A percentile compares a stretch with the other conserved stretches of the same genome.
phyloP scores from a whole-genome alignment of 2,888 invertebrate genomes.

The Chrysomela aeneicollis region DNA sequence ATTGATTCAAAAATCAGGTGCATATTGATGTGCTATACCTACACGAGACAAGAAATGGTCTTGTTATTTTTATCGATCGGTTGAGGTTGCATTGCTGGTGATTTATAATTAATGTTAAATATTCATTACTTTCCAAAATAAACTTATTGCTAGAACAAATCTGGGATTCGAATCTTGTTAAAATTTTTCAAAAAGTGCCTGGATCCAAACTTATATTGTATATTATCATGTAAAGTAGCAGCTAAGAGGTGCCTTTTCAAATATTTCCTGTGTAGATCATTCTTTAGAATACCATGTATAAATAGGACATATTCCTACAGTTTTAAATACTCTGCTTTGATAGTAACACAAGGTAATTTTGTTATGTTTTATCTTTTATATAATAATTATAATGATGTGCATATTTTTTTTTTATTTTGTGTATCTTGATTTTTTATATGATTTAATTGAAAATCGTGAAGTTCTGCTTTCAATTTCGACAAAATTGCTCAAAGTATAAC shows the following conservation, averaged over 20 bases:
- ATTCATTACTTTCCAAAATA: too few species aligned
- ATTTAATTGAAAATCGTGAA: constrained; percentile 17
- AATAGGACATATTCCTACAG: constrained; percentile 28
- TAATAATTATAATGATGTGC: constrained; percentile 26
- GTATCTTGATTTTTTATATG: constrained; percentile 24
- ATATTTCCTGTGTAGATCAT: constrained; percentile 36
- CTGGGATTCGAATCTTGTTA: constrained; percentile 36
- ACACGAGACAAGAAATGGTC: too few species aligned
- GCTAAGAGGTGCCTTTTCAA: constrained; percentile 44
- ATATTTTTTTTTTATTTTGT: constrained; percentile 28
- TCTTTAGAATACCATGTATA: constrained; percentile 31
- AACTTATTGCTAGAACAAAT: not conserved
- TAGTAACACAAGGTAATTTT: constrained; percentile 28
- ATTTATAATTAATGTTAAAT: too few species aligned
- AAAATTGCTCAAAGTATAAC: not conserved
- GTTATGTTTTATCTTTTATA: constrained; percentile 28
- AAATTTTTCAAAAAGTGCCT: constrained; percentile 41
- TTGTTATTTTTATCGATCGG: too few species aligned
- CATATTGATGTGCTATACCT: too few species aligned
- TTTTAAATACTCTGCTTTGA: constrained; percentile 41
- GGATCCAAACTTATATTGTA: constrained; percentile 33
- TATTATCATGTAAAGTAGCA: constrained; percentile 40
- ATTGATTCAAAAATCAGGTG: too few species aligned
- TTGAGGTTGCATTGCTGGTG: too few species aligned
- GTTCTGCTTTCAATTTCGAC: not conserved